Conservation (phyloP, 2,113 vertebrate species). For the Meles meles region DNA sequence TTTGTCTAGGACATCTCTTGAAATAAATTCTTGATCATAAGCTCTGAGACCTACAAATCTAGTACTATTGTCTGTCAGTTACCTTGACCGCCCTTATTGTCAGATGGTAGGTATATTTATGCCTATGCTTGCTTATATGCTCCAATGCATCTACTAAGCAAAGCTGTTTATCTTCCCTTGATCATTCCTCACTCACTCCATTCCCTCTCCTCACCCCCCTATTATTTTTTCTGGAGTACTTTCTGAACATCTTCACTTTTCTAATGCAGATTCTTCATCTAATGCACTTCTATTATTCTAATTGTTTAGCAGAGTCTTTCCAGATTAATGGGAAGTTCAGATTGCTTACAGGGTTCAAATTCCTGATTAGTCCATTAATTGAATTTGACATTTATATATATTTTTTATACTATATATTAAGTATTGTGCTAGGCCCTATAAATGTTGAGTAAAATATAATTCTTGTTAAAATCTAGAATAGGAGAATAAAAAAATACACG, state of each 20-base stretch:
- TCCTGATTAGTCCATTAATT: constrained; percentile 24
- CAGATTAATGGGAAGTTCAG: not conserved
- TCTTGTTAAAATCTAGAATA: constrained; percentile 33
- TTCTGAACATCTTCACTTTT: not conserved
- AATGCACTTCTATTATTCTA: constrained; percentile 36
- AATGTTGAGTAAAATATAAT: constrained; percentile 15
- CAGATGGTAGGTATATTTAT: not conserved
- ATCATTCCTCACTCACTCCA: not conserved
- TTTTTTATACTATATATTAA: not conserved
- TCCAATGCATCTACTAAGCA: not conserved
- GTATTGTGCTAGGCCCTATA: not conserved
- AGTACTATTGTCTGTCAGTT: not conserved
- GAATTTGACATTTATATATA: not conserved
- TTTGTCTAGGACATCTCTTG: constrained; percentile 34
- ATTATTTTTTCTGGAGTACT: not conserved
- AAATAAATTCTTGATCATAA: constrained; percentile 35
- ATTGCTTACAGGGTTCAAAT: constrained; percentile 32
- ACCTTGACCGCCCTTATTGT: not conserved
- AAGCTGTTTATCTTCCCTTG: not conserved
- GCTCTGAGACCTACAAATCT: constrained; percentile 3
- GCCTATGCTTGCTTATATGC: not conserved
- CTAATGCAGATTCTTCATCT: not conserved
- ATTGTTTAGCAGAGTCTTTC: not conserved
- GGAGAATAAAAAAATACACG: not conserved
- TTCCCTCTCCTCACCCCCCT: not conserved